phyloP scores from a whole-genome alignment of 2,797 vertebrate genomes.

The Leuciscus waleckii region DNA sequence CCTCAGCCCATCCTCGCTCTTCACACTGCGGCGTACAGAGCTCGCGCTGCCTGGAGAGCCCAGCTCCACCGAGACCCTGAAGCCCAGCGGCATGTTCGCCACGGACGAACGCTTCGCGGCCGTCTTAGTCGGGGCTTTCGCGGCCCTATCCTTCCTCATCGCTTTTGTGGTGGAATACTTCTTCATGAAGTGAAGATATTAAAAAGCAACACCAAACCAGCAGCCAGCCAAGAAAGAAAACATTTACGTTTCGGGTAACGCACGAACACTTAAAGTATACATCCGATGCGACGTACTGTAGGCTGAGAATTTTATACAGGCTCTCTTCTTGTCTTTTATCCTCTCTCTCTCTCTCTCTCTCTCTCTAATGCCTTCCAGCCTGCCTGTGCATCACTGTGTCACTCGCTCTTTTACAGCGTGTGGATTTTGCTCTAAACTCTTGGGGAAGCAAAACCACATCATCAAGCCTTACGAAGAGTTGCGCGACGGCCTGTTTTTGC shows the following conservation, averaged over 20 bases:
- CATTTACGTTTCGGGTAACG: not conserved
- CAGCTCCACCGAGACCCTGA: constrained; percentile 74
- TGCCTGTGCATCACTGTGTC: constrained; percentile 64
- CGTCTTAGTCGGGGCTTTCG: constrained; percentile 91
- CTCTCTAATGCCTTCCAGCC: constrained; percentile 68
- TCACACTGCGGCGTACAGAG: constrained; percentile 85
- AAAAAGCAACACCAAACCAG: not conserved
- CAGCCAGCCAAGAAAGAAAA: constrained; percentile 55
- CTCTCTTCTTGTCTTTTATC: constrained; percentile 64
- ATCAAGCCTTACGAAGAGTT: constrained; percentile 79
- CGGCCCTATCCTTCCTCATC: constrained; percentile 91
- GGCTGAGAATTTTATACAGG: constrained; percentile 83
- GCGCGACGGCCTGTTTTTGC: constrained; percentile 75
- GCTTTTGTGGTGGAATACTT: constrained; percentile 98
- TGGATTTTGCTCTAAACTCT: constrained; percentile 76
- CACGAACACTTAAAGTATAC: constrained; percentile 81
- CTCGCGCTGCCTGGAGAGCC: constrained; percentile 76
- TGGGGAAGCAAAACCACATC: constrained; percentile 86
- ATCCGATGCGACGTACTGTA: constrained; percentile 86
- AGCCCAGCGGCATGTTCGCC: constrained; percentile 83
- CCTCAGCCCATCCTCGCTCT: constrained; percentile 90
- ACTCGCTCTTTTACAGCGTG: constrained; percentile 66
- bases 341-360: constrained; percentile 52
- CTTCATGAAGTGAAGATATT: constrained; percentile 94
- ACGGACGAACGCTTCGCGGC: constrained; percentile 95